These are phyloP conservation scores for Ctena decussata DNA, from an alignment of 2,888 invertebrate genomes.

Conservation along the genomic window DNA sequence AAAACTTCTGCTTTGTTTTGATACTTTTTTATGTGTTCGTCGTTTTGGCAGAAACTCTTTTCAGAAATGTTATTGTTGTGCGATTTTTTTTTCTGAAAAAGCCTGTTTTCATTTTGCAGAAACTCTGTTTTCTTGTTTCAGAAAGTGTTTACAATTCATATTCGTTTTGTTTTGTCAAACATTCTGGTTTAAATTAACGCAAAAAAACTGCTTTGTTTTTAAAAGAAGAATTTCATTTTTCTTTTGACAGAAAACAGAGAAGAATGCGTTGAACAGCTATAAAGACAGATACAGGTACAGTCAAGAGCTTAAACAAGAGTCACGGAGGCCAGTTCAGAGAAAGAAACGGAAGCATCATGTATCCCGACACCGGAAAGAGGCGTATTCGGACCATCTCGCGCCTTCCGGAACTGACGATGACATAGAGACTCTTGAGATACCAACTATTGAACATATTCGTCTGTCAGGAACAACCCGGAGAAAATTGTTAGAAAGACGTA, in stretches of 20 bases:
- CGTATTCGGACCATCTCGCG: background rate
- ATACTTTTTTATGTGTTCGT: too few relatives aligned
- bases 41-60: too few relatives aligned
- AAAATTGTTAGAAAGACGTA: conserved; percentile 40
- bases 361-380: background rate
- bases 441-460: conserved; percentile 3
- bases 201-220: too few relatives aligned
- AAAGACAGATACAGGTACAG: background rate
- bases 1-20: too few relatives aligned
- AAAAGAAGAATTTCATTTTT: too few relatives aligned
- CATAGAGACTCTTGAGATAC: background rate
- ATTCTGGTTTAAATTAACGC: too few relatives aligned
- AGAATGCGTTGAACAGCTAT: background rate
- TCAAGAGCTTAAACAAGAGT: background rate
- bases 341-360: conserved; percentile 2
- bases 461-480: background rate
- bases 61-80: too few relatives aligned
- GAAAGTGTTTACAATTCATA: too few relatives aligned
- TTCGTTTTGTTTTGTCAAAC: too few relatives aligned
- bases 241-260: background rate
- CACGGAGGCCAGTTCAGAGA: background rate
- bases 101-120: too few relatives aligned
- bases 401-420: background rate
- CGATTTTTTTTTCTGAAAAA: too few relatives aligned
- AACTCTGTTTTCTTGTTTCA: too few relatives aligned